Percentiles rank a stretch among this genome's conserved stretches.
These are phyloP conservation scores for Latheticus oryzae DNA, from an alignment of 2,888 invertebrate species.

Conservation along the genomic window DNA sequence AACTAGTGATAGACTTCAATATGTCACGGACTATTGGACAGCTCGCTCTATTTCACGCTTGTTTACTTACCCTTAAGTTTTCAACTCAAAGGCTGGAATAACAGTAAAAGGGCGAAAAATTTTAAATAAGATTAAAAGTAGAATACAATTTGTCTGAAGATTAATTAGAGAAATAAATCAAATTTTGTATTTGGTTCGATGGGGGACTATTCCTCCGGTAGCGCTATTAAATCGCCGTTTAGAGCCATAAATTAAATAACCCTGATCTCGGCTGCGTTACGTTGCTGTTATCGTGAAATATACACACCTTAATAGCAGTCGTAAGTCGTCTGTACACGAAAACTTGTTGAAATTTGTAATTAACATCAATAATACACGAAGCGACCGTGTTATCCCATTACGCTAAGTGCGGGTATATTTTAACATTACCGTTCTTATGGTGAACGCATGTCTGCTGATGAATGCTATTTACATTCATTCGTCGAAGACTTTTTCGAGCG, in stretches of 20 bases:
- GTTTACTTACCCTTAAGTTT: slow-evolving; percentile 34
- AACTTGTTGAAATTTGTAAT: slow-evolving; percentile 34
- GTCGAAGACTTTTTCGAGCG: slow-evolving; percentile 30
- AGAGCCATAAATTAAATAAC: slow-evolving; percentile 26
- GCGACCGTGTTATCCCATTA: slow-evolving; percentile 30
- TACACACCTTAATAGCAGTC: slow-evolving; percentile 14
- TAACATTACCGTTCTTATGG: slow-evolving; percentile 29
- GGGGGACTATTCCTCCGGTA: slow-evolving; percentile 5
- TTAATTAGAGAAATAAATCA: slow-evolving; percentile 20
- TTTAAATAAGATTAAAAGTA: too few relatives aligned
- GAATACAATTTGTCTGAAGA: slow-evolving; percentile 14
- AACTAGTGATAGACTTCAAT: slow-evolving; percentile 47
- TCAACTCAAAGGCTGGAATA: too few relatives aligned
- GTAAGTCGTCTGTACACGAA: slow-evolving; percentile 26
- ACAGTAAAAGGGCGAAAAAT: neutral
- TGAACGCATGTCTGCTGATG: slow-evolving; percentile 22
- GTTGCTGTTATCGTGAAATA: slow-evolving; percentile 25
- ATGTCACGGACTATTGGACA: slow-evolving; percentile 49
- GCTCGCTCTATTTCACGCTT: slow-evolving; percentile 50
- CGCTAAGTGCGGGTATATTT: slow-evolving; percentile 28
- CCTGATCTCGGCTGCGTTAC: slow-evolving; percentile 21
- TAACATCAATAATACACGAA: slow-evolving; percentile 31
- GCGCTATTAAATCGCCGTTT: slow-evolving; percentile 19
- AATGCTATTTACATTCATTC: slow-evolving; percentile 30
- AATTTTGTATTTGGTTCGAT: too few relatives aligned